Evolutionary conservation across 2,888 invertebrate genomes (phyloP), one percentile per base, ranked within the genome.

Genomic region (Trissoscelio sp.): DNA sequence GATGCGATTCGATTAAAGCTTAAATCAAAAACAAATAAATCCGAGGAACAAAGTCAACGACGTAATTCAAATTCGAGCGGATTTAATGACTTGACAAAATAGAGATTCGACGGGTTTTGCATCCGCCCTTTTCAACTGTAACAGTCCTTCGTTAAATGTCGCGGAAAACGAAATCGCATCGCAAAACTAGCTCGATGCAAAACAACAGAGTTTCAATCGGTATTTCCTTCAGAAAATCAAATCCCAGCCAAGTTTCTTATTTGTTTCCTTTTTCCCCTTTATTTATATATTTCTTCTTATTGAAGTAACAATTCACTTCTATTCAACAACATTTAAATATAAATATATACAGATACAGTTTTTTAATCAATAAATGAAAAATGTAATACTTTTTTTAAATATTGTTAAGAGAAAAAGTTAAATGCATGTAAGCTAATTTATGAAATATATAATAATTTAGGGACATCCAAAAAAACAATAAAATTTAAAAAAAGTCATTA

Each of bases 51-150:
- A 28, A 70, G 55, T 44, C n/a, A 39, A 57, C 64, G 34, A 57
- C 28, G 66, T 78, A 78, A 78, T 72, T 78, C 64, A 78, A 78
- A 78, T 66, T 70, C 48, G 64, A 72, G 55, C 70, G 64, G 31
- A 48, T 72, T 66, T 70, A 78, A 78, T 70, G 78, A 78, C 64
- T 78, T 70, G 69, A 78, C 62, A 78, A 70, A 78, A 78, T 48
- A 78, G 70, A 57, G 28, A 51, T 44, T 44, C 64, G 28, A 22
- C 44, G 44, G 18, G 14, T 42, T 44, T 42, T 12, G 67, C 53
- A 46, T 66, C 14, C 14, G 31, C 60, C 46, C 60, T 31, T 73
- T 55, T 24, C 39, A 51, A 69, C n/a, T 34, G 55, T 24, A 57
- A 64, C 57, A 3, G 34, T 34, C 58, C 20, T 66, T 62, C 20